A percentile compares a stretch with the other conserved stretches of the same genome.
These are phyloP conservation scores for Pachypsylla venusta DNA, from an alignment of 1,140 invertebrate genomes.

Conservation along the genomic window DNA sequence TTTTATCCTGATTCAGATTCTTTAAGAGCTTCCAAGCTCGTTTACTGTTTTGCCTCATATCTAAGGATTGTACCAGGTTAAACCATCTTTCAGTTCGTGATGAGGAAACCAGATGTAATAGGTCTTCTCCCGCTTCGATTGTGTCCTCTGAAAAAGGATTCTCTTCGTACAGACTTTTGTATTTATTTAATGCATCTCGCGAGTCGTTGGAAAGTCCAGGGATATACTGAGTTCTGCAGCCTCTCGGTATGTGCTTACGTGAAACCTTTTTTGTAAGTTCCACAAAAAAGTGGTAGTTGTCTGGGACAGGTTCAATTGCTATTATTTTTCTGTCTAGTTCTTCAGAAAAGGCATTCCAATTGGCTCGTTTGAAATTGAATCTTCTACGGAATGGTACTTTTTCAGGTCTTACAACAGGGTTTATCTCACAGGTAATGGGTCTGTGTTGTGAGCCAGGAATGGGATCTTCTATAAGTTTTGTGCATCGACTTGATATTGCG, in stretches of 20 bases:
- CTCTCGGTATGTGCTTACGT: conserved; percentile 10
- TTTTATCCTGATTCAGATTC: background rate
- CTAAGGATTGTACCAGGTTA: background rate
- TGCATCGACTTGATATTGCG: background rate
- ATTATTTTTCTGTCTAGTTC: conserved; percentile 1
- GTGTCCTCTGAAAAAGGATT: too few relatives aligned
- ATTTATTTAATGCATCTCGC: too few relatives aligned
- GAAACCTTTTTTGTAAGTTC: conserved; percentile 11
- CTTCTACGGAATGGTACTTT: conserved; percentile 6
- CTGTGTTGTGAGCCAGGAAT: conserved; percentile 13
- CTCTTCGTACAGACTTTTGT: too few relatives aligned
- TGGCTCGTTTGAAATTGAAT: conserved; percentile 15
- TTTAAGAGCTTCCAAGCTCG: background rate
- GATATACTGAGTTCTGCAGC: conserved; percentile 11
- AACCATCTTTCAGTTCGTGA: conserved; percentile 3
- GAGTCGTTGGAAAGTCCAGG: too few relatives aligned
- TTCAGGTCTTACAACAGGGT: background rate
- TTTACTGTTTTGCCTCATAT: conserved; percentile 9
- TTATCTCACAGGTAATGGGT: conserved; percentile 12
- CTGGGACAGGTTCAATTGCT: background rate
- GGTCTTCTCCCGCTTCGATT: too few relatives aligned
- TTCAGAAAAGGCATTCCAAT: conserved; percentile 1
- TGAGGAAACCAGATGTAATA: too few relatives aligned
- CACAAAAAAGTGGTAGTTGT: background rate
- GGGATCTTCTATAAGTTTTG: conserved; percentile 9